Evolutionary conservation across 64 coral and sea anemone species (phyloP).

Genomic region (Montipora foliosa): DNA sequence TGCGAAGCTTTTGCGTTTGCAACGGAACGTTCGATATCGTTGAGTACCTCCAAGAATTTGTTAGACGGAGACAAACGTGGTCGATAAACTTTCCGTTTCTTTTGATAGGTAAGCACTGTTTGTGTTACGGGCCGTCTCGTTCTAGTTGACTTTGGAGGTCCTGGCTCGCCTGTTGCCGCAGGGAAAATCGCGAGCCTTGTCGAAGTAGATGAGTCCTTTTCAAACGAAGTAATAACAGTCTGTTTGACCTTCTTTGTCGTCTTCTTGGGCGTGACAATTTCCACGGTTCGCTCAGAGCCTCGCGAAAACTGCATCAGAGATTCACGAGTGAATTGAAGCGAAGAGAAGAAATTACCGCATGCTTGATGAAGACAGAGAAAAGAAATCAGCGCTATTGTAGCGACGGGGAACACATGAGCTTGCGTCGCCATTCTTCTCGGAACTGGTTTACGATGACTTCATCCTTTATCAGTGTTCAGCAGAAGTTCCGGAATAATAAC

Average conservation of each 20-base stretch:
- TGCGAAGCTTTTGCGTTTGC: slow-evolving; percentile 51
- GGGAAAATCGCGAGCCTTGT: background rate
- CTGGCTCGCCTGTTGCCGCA: background rate
- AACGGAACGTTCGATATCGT: slow-evolving; percentile 72
- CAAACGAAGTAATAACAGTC: background rate
- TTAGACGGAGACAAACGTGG: slow-evolving; percentile 66
- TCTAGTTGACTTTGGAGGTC: background rate
- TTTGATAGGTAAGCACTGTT: slow-evolving; percentile 33
- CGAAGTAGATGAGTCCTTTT: too few species aligned
- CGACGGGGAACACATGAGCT: background rate
- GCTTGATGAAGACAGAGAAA: background rate
- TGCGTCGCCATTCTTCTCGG: background rate
- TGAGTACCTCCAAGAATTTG: slow-evolving; percentile 72
- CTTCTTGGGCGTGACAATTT: slow-evolving; percentile 53
- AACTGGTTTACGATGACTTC: too few species aligned
- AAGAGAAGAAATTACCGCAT: background rate
- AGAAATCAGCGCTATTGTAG: background rate
- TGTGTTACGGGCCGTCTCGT: background rate
- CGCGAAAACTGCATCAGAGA: slow-evolving; percentile 64
- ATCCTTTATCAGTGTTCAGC: too few species aligned
- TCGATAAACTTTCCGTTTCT: slow-evolving; percentile 56
- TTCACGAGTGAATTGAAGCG: slow-evolving; percentile 51
- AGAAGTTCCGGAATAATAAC: too few species aligned
- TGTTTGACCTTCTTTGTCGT: background rate
- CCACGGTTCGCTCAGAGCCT: slow-evolving; percentile 46